Base-by-base conservation (phyloP, 2,888 invertebrate species). In the Plagodis pulveraria region DNA sequence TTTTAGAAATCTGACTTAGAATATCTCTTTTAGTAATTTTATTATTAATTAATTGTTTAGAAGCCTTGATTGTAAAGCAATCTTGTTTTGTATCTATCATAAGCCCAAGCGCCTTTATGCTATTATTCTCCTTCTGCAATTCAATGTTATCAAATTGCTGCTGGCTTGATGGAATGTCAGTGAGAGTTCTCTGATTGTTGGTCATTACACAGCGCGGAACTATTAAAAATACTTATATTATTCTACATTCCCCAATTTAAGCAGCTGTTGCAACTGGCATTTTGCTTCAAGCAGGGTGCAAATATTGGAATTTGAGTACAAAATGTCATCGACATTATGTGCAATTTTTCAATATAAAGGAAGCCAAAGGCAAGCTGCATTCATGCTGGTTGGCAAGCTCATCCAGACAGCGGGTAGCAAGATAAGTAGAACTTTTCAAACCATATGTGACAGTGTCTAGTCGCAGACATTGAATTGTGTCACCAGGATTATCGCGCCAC, bases 361-460 rank as follows among this genome's bases (percentile, higher is more conserved):
- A 32, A 10, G 33, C 33, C 33, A 45, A 33, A 45, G 9, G 45
- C 32, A 45, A 33, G n/a, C 22, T 10, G 33, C 33, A 10, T 33
- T 45, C 33, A 45, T 45, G 45, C n/a, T 45, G 12, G 35, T 8
- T 35, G 1, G 62, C 65, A 9, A 65, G 43, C 50, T 62, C 60
- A 10, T 48, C 55, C 6, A 65, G 50, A 41, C 65, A 65, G 10
- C 60, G 32, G 12, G 62, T 62, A 2, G 62, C 57, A n/a, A 65
- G 41, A 34, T 44, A 65, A 2, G 53, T n/a, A 56, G 10, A 41
- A 41, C 5, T n/a, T 9, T 41, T 41, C n/a, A 34, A 22, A 34
- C 57, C 51, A 43, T 57, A 57, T n/a, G 57, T 51, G 1, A 57
- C 48, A 2, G 58, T 54, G 6, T 58, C 44, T 10, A 57, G 33